A percentile compares a stretch with the other conserved stretches of the same genome.
phyloP scores from a whole-genome alignment of 2,113 vertebrate genomes.

The Lycaon pictus region DNA sequence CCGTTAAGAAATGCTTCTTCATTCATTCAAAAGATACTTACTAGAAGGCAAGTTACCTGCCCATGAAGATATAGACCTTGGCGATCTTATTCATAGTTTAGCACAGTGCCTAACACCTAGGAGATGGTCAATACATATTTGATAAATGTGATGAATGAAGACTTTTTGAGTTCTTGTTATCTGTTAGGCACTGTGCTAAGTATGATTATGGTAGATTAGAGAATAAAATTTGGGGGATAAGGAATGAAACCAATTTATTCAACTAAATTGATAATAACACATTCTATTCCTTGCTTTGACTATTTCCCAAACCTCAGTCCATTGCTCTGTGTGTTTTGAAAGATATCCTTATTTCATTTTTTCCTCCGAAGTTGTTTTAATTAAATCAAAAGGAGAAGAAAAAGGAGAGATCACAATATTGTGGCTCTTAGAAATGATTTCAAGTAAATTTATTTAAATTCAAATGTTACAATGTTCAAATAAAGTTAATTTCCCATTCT shows the following conservation, averaged over 20 bases:
- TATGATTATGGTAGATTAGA: background rate
- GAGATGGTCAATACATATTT: constrained; percentile 3
- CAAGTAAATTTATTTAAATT: constrained; percentile 40
- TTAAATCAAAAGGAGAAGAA: background rate
- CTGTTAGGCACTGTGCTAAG: background rate
- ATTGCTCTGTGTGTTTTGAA: constrained; percentile 46
- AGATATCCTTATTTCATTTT: constrained; percentile 18
- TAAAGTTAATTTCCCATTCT: constrained; percentile 23
- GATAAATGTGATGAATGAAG: background rate
- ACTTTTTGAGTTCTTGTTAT: background rate
- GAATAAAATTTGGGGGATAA: constrained; percentile 48
- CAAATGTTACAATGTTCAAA: background rate
- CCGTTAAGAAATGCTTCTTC: background rate
- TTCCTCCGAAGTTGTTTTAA: background rate
- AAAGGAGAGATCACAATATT: background rate
- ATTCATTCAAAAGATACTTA: constrained; percentile 12
- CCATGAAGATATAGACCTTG: background rate
- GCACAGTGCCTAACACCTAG: background rate
- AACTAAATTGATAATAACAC: constrained; percentile 43
- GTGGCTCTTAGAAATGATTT: constrained; percentile 44
- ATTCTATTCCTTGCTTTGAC: constrained; percentile 48
- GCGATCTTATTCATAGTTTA: background rate
- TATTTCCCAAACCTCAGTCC: background rate
- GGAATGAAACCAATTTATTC: constrained; percentile 35
- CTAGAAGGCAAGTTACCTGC: background rate